Base-by-base conservation (phyloP, 2,888 invertebrate species). In the Idaea dimidiata region DNA sequence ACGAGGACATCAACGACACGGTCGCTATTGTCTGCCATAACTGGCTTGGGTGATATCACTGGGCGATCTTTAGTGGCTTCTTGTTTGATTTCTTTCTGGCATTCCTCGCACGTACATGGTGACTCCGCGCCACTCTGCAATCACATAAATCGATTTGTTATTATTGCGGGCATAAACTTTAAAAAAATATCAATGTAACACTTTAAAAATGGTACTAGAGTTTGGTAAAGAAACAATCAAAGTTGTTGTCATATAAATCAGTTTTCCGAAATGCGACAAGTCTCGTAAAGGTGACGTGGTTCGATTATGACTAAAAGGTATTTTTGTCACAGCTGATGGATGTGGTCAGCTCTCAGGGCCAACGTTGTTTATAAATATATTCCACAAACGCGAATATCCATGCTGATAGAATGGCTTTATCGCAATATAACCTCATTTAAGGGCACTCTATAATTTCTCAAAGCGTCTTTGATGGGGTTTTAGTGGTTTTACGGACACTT, bases 121-220 rank as follows among this genome's bases (percentile, higher is more conserved):
- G 91, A 87, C 62, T 86, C 89, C 60, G 84, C 81, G 74, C 86
- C 89, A 73, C 91, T 92, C 92, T 92, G 91, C 59, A 91, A 88
- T 59, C 17, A 55, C 43, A 43, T 4, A 43, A 43, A 43, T 10
- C 43, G 8, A 43, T 8, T n/a, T 43, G 10, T 43, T 0, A 43
- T 43, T 8, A 43, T 43, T 43, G 43, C 14, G 43, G 7, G 3
- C 8, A 14, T 2, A 10, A 33, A 10, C 2, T 43, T 43, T 43
- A 10, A 43, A 43, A 10, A 43, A 10, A 10, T 43, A 43, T 14
- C 43, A 43, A 43, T 43, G 10, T 43, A 3, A 43, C 7, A 8
- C 43, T 8, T 43, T 5, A 1, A 33, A 10, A 10, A 33, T 33
- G 33, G 8, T 7, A 10, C 3, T 8, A 6, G 14, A 43, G 7